These are phyloP conservation scores for Procambarus clarkii DNA, from an alignment of 1,140 invertebrate species.

Conservation along the genomic window DNA sequence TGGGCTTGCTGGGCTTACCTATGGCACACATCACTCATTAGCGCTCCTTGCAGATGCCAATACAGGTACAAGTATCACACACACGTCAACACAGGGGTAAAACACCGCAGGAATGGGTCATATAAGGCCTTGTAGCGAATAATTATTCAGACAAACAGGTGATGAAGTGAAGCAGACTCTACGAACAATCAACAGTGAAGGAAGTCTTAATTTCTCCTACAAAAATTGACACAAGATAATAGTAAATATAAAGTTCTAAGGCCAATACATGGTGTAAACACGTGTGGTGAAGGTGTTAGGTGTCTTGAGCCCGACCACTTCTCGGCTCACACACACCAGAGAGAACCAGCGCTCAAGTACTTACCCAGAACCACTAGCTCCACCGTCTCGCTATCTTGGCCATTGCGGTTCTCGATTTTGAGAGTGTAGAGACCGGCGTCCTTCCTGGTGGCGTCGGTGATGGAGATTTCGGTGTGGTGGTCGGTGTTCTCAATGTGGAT, in stretches of 20 bases:
- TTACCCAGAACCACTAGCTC: conserved; percentile 93
- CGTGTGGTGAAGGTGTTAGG: too few relatives aligned
- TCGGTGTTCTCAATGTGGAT: conserved; percentile 91
- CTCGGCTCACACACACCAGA: too few relatives aligned
- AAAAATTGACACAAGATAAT: too few relatives aligned
- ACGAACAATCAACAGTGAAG: too few relatives aligned
- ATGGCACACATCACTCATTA: conserved; percentile 25
- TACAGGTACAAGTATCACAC: neutral
- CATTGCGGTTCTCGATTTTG: conserved; percentile 91
- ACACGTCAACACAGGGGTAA: neutral
- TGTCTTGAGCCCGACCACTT: too few relatives aligned
- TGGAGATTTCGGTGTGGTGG: conserved; percentile 92
- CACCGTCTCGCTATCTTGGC: conserved; percentile 91
- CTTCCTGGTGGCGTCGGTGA: conserved; percentile 88
- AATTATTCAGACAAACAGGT: too few relatives aligned
- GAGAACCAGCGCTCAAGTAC: conserved; percentile 18
- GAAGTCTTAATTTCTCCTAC: too few relatives aligned
- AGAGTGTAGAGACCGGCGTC: conserved; percentile 95
- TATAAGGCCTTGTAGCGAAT: too few relatives aligned
- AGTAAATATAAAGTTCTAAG: too few relatives aligned
- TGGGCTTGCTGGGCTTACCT: conserved; percentile 87
- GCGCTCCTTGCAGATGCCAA: neutral
- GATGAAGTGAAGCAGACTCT: too few relatives aligned
- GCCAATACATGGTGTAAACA: too few relatives aligned
- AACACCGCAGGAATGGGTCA: neutral